These are phyloP conservation scores for Muntiacus muntjak DNA, from an alignment of 2,113 vertebrate genomes.

Conservation along the genomic window DNA sequence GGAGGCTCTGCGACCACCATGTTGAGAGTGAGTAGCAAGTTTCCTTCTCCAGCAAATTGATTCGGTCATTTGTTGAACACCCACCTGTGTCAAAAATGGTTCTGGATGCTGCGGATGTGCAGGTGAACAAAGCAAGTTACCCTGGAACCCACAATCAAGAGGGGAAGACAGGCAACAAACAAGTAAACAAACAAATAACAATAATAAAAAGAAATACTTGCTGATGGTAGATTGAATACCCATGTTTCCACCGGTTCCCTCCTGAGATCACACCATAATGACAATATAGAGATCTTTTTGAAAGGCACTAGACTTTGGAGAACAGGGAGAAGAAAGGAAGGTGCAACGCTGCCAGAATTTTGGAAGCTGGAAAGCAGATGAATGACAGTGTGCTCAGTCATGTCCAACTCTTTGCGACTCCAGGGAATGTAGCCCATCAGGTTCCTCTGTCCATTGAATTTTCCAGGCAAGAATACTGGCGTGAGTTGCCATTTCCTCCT, in stretches of 20 bases:
- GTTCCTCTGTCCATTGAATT: not conserved
- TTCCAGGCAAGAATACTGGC: not conserved
- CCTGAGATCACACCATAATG: not conserved
- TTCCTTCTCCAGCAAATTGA: not conserved
- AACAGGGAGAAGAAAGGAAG: not conserved
- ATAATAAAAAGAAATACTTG: not conserved
- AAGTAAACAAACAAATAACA: not conserved
- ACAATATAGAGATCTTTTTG: not conserved
- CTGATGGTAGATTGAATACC: not conserved
- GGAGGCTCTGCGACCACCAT: not conserved
- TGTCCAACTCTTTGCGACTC: not conserved
- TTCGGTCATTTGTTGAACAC: not conserved
- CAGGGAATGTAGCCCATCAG: not conserved
- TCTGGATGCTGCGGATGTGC: not conserved
- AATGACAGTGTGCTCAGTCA: not conserved
- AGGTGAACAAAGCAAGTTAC: not conserved
- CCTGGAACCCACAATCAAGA: not conserved
- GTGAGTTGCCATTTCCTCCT: not conserved
- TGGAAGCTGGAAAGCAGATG: not conserved
- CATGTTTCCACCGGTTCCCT: not conserved
- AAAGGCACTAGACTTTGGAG: not conserved
- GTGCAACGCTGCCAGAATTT: not conserved
- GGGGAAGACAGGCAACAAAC: not conserved
- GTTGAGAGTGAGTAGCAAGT: not conserved
- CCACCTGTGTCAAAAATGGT: not conserved